These are phyloP conservation scores for Bugulina stolonifera DNA, from an alignment of 2,888 invertebrate genomes.

Conservation along the genomic window DNA sequence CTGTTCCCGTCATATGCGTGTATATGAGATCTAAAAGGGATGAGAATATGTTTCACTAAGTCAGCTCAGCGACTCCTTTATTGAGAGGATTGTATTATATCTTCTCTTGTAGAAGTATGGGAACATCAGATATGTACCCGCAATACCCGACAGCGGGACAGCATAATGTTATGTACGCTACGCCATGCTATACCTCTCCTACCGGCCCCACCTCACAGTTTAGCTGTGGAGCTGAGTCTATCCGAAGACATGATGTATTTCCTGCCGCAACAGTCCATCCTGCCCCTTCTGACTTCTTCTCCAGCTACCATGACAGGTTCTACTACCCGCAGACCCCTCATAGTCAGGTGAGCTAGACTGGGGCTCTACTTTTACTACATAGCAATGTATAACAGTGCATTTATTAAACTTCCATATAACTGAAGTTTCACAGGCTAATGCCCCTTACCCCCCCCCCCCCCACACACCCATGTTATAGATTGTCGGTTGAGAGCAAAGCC, in stretches of 20 bases:
- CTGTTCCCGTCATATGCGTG: too few species aligned
- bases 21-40: too few species aligned
- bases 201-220: conserved; percentile 8
- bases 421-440: too few species aligned
- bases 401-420: too few species aligned
- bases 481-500: too few species aligned
- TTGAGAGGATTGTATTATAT: too few species aligned
- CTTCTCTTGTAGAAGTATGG: neutral
- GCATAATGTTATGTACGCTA: conserved; percentile 22
- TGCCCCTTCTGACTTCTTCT: neutral
- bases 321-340: neutral
- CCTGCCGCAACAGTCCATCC: neutral
- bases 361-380: too few species aligned
- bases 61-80: too few species aligned
- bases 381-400: too few species aligned
- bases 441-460: too few species aligned
- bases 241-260: conserved; percentile 5
- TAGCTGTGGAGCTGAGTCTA: conserved; percentile 4
- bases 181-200: neutral
- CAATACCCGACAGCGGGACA: neutral
- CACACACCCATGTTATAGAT: too few species aligned
- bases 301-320: neutral
- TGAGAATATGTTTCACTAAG: too few species aligned
- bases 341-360: conserved; percentile 6
- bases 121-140: conserved; percentile 6